Base-by-base conservation (phyloP, 2,113 vertebrate species). In the Prietella phreatophila region DNA sequence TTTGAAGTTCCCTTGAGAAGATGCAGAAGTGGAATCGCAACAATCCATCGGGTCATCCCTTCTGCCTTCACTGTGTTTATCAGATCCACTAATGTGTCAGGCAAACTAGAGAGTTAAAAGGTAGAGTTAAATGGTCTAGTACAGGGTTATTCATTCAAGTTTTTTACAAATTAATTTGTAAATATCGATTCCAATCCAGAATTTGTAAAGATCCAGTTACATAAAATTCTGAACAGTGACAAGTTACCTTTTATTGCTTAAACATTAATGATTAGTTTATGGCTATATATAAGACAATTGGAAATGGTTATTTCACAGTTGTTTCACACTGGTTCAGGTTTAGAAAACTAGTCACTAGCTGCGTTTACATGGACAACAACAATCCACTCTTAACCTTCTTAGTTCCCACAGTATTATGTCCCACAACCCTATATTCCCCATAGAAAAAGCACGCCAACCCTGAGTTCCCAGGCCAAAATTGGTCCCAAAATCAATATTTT, bases 11-110 rank as follows among this genome's bases (percentile, higher is more conserved):
- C 92, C 63, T 81, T 93, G 11, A 95, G 19, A 33, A 96, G 91
- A 87, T 96, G 96, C 17, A 94, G 71, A 7, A 96, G 91, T 0
- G 96, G 96, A 25, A 96, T 86, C 0, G 92, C 87, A 47, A 94
- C 20, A 88, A 95, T 90, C 96, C 96, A 96, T 1, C 10, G 88
- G 0, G 83, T 11, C 85, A 92, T 92, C 0, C 2, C 3, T 0
- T 0, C 0, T 0, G 0, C 5, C 83, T 53, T 95, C 63, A 93
- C 17, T 6, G 0, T 0, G 8, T 47, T 83, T 6, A 95, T 94
- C 10, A 95, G 69, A 5, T 0, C 0, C 0, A n/a, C 5, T 50
- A 96, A 83, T 0, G 0, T 25, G 0, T 91, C 86, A 84, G 90
- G 55, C 30, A 95, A 78, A 81, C 96, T 96, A 58, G 83, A 15